Base-by-base conservation (phyloP, 2,888 invertebrate genomes). In the Synergus laeviventris region DNA sequence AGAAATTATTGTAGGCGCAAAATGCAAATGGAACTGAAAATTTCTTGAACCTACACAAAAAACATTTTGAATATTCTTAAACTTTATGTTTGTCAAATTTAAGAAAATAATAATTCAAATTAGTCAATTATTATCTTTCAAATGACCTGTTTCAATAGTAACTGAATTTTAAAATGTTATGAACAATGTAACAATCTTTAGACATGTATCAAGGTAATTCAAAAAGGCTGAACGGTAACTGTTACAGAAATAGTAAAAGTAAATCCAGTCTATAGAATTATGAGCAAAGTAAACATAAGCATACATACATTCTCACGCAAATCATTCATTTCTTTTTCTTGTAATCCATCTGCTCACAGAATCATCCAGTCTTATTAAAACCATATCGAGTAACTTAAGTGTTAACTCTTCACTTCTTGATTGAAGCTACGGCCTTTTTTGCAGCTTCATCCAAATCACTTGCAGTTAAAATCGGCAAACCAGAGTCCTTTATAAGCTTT, bases 391-490 rank as follows among this genome's bases (percentile, higher is more conserved):
- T 54, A 54, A 54, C 18, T 18, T 42, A 24, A 24, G n/a, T 14
- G 4, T 24, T n/a, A 31, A n/a, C 12, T 31, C 31, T 56, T 78
- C 54, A 78, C 24, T 79, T 59, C 14, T 82, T 78, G n/a, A 82
- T 75, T 75, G 79, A 81, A 61, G 59, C 74, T 9, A 99, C 98
- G 70, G 96, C 98, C 89, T 96, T 95, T 88, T 94, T 93, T 0
- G 99, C 99, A 16, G 99, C 99, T 89, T 98, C 97, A 85, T 98
- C 99, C 78, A 99, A 94, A 91, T 97, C 94, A 80, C 92, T 92
- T 9, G 98, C 97, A 39, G 96, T 95, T 76, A 94, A 93, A 81
- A 99, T 95, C 31, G 96, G 94, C 73, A 99, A 92, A 8, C 96
- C 96, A 61, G 98, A 98, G 74, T 96, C 94, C 79, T 94, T 92